Conservation (phyloP, 2,113 vertebrate species). For the Rutilus rutilus region DNA sequence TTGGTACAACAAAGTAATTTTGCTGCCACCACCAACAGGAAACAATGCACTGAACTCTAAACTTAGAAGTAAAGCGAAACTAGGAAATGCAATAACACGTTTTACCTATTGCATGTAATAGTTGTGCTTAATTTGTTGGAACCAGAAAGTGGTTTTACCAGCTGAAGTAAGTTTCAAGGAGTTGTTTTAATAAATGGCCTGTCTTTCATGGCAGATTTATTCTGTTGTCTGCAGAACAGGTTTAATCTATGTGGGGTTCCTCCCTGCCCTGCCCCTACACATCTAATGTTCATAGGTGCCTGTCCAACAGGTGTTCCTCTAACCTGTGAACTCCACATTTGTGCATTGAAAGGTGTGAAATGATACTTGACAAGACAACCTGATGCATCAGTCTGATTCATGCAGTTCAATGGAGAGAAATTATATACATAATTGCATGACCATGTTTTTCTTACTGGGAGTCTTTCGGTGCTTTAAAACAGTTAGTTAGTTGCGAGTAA, state of each 20-base stretch:
- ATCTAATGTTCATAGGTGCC: constrained; percentile 35
- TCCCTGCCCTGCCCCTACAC: constrained; percentile 47
- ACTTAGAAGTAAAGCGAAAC: neutral
- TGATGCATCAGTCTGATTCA: neutral
- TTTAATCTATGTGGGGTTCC: constrained; percentile 59
- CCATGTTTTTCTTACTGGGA: neutral
- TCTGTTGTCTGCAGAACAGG: constrained; percentile 65
- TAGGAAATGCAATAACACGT: neutral
- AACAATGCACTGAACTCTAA: constrained; percentile 3
- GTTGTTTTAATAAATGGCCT: neutral
- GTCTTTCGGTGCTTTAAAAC: neutral
- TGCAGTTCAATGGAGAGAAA: neutral
- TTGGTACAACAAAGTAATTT: neutral
- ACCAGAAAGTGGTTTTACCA: constrained; percentile 14
- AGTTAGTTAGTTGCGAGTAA: neutral
- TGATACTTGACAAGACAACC: neutral
- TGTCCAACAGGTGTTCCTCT: constrained; percentile 21
- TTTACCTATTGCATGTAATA: neutral
- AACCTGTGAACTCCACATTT: neutral
- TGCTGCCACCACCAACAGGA: neutral
- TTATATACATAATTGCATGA: neutral
- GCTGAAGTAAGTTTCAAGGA: constrained; percentile 22
- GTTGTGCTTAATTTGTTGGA: neutral
- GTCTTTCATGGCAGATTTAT: constrained; percentile 17
- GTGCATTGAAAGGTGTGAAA: neutral